Percentiles rank a stretch among this genome's conserved stretches.
Conservation (phyloP, 1,140 invertebrate genomes). For the Zaprionus davidi region DNA sequence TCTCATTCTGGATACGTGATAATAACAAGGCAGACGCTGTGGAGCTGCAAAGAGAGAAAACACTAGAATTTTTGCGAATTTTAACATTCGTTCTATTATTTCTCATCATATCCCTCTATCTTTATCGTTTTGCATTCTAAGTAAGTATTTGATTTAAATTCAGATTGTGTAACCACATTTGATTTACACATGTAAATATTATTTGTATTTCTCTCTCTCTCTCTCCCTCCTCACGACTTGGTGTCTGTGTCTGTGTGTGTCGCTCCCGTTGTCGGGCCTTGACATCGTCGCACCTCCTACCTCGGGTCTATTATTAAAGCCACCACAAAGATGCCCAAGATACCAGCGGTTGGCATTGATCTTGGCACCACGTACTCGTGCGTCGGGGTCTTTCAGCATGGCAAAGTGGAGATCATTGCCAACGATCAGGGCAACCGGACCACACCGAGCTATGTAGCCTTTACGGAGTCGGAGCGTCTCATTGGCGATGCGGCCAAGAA, state of each 20-base stretch:
- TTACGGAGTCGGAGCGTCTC: constrained; percentile 97
- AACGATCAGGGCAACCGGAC: constrained; percentile 98
- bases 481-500: constrained; percentile 97
- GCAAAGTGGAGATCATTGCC: constrained; percentile 96
- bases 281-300: constrained; percentile 31
- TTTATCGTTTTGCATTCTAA: constrained; percentile 81
- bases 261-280: constrained; percentile 42
- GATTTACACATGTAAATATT: constrained; percentile 9
- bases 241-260: not conserved
- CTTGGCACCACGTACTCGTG: constrained; percentile 93
- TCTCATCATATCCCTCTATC: constrained; percentile 78
- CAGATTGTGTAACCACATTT: constrained; percentile 55
- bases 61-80: constrained; percentile 81
- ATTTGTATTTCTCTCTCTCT: not conserved
- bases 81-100: constrained; percentile 79
- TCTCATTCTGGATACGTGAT: constrained; percentile 53
- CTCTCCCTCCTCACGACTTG: not conserved
- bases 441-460: constrained; percentile 98
- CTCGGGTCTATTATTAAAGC: constrained; percentile 71
- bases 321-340: constrained; percentile 75
- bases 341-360: constrained; percentile 91
- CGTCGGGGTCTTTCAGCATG: constrained; percentile 93
- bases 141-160: constrained; percentile 39
- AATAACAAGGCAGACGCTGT: constrained; percentile 73
- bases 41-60: constrained; percentile 84